Evolutionary conservation across 2,113 vertebrate genomes (phyloP).

Genomic region (Heterocephalus glaber): DNA sequence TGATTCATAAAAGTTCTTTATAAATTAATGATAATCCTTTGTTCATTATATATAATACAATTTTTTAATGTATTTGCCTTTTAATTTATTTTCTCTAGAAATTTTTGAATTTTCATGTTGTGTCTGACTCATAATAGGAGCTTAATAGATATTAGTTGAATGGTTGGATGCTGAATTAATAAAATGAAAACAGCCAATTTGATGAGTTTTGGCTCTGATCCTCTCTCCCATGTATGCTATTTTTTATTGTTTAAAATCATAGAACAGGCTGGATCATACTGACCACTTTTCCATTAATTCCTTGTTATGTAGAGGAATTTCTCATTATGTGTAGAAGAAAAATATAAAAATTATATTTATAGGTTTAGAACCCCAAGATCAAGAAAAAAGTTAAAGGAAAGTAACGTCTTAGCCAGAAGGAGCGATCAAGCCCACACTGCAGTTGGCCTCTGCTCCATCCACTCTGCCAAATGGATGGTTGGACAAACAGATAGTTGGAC

Average conservation of each 20-base stretch:
- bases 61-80: conserved; percentile 16
- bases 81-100: conserved; percentile 31
- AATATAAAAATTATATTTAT: neutral
- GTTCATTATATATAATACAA: neutral
- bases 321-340: neutral
- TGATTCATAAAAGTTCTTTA: conserved; percentile 27
- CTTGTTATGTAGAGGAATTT: neutral
- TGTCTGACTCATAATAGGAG: neutral
- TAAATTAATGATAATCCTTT: neutral
- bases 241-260: conserved; percentile 21
- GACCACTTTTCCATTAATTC: neutral
- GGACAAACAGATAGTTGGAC: neutral
- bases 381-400: neutral
- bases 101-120: conserved; percentile 20
- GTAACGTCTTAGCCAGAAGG: neutral
- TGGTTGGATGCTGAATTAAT: neutral
- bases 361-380: neutral
- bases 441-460: neutral
- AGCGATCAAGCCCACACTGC: neutral
- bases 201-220: neutral
- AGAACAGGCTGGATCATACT: neutral
- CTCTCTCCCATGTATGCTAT: neutral
- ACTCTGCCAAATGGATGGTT: rapidly evolving
- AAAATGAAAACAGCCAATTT: neutral
- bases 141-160: conserved; percentile 16